Evolutionary conservation across 2,797 vertebrate genomes (phyloP).

Genomic region (Melopsittacus undulatus): DNA sequence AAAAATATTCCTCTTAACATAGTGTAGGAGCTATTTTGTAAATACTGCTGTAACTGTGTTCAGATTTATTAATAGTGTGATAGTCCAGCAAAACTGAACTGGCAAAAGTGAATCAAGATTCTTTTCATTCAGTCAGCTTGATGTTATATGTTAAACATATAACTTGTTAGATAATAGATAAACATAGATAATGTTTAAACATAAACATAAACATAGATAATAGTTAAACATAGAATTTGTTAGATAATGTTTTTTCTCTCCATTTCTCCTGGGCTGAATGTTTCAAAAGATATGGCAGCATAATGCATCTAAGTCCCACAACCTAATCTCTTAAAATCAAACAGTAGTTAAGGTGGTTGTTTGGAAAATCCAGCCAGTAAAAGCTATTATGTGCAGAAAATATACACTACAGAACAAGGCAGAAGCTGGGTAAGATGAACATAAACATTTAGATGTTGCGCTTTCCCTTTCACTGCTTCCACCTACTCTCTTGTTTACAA

Average conservation of each 20-base stretch:
- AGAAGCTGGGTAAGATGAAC: neutral
- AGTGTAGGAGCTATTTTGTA: neutral
- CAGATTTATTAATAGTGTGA: neutral
- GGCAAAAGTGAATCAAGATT: neutral
- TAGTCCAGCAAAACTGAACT: neutral
- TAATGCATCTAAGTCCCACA: neutral
- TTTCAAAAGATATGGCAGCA: neutral
- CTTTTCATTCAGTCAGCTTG: neutral
- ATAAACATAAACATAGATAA: no score
- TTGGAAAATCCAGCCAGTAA: neutral
- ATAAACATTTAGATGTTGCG: neutral
- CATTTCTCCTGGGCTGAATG: neutral
- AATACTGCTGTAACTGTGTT: neutral
- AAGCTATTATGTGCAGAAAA: neutral
- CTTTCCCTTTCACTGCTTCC: neutral
- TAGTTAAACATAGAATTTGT: neutral
- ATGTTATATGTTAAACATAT: neutral
- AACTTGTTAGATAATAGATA: neutral
- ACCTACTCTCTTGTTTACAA: neutral
- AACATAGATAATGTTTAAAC: no score
- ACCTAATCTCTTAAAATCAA: neutral
- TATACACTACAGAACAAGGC: neutral
- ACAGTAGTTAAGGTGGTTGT: neutral
- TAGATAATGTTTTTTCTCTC: neutral
- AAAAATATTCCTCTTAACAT: neutral